A percentile compares a stretch with the other conserved stretches of the same genome.
Evolutionary conservation across 2,888 invertebrate genomes (phyloP).

Genomic region (Phengaris arion): DNA sequence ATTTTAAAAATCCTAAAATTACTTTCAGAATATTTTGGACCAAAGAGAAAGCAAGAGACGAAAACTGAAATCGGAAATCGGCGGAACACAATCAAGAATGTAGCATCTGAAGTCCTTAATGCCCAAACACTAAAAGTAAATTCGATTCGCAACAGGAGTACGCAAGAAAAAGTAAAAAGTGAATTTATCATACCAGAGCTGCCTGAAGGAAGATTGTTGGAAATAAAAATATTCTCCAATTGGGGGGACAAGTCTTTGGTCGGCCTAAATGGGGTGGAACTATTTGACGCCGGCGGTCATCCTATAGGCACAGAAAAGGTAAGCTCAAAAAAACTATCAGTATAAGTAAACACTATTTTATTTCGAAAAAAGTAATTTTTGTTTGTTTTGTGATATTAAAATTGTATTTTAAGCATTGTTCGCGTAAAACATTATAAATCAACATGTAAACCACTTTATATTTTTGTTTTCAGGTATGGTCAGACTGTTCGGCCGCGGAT

Average conservation of each 20-base stretch:
- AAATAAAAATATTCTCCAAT: slow-evolving; percentile 84
- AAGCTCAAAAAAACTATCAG: slow-evolving; percentile 26
- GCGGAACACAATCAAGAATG: slow-evolving; percentile 31
- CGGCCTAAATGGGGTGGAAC: slow-evolving; percentile 88
- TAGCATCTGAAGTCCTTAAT: slow-evolving; percentile 43
- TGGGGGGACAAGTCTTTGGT: slow-evolving; percentile 91
- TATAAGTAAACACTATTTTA: too few relatives aligned
- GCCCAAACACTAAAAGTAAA: slow-evolving; percentile 50
- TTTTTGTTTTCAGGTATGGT: slow-evolving; percentile 78
- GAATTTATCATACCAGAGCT: slow-evolving; percentile 88
- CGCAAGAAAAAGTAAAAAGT: slow-evolving; percentile 49
- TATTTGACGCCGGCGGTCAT: slow-evolving; percentile 83
- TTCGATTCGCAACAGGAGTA: slow-evolving; percentile 49
- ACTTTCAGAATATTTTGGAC: slow-evolving; percentile 27
- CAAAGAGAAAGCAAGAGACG: slow-evolving; percentile 20
- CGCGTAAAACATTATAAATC: too few relatives aligned
- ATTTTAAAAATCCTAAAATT: background rate
- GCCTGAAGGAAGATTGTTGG: slow-evolving; percentile 83
- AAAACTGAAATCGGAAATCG: slow-evolving; percentile 29
- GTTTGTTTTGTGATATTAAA: too few relatives aligned
- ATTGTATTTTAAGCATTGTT: too few relatives aligned
- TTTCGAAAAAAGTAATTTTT: too few relatives aligned
- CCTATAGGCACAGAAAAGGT: slow-evolving; percentile 82
- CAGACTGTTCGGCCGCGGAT: slow-evolving; percentile 79
- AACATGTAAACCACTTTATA: too few relatives aligned